Percentiles rank a stretch among this genome's conserved stretches.
These are phyloP conservation scores for Epicauta chinensis DNA, from an alignment of 1,140 invertebrate species.

Conservation along the genomic window DNA sequence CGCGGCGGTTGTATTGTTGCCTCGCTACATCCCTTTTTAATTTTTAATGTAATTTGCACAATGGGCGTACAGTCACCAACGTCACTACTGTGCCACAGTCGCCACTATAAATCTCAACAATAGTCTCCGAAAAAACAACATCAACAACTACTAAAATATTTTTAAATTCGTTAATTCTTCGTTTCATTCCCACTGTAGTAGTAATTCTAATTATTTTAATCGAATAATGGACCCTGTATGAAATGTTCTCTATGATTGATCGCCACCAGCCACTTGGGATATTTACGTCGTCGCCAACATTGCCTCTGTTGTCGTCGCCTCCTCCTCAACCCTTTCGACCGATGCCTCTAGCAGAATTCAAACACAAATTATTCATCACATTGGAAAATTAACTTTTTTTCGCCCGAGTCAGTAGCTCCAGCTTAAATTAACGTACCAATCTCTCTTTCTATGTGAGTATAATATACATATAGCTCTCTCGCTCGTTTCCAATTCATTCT, in stretches of 20 bases:
- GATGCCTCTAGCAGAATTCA: conserved; percentile 23
- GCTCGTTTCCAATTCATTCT: no score
- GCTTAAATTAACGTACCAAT: conserved; percentile 25
- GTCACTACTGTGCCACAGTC: not conserved
- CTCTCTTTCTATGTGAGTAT: conserved; percentile 1
- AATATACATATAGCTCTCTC: no score
- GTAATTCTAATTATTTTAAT: conserved; percentile 29
- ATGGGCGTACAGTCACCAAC: conserved; percentile 27
- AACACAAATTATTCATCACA: conserved; percentile 35
- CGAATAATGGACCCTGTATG: conserved; percentile 15
- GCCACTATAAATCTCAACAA: not conserved
- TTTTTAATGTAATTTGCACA: conserved; percentile 41
- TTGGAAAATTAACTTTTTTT: conserved; percentile 37
- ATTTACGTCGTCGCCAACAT: conserved; percentile 10
- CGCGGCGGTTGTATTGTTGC: conserved; percentile 28
- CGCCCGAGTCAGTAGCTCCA: conserved; percentile 16
- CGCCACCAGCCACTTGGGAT: not conserved
- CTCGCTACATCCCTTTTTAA: conserved; percentile 33
- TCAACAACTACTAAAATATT: no score
- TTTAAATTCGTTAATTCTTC: no score
- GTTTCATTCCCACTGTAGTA: conserved; percentile 1
- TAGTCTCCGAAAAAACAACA: not conserved
- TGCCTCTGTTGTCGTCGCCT: conserved; percentile 13
- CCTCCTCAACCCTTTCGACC: conserved; percentile 18
- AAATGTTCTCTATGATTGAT: no score